These are phyloP conservation scores for Danaus chrysippus DNA, from an alignment of 2,888 invertebrate genomes.

Conservation along the genomic window DNA sequence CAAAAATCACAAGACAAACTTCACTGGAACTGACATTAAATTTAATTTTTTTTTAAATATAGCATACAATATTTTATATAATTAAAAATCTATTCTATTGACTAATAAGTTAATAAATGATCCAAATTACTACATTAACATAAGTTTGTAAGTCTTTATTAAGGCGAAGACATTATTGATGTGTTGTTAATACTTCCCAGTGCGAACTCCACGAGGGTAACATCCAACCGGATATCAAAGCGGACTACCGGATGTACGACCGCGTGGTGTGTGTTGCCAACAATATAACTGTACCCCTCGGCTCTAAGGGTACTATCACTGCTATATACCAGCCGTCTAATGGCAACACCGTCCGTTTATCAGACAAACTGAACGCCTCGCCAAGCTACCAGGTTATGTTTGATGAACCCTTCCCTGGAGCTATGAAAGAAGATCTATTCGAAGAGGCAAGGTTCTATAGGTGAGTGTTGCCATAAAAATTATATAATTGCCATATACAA, in stretches of 20 bases:
- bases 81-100: too few relatives aligned
- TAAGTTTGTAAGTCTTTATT: too few relatives aligned
- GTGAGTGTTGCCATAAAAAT: conserved; percentile 37
- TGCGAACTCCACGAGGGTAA: conserved; percentile 75
- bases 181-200: conserved; percentile 43
- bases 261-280: conserved; percentile 89
- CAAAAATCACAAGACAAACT: too few relatives aligned
- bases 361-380: conserved; percentile 75
- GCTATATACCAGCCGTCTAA: conserved; percentile 71
- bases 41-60: too few relatives aligned
- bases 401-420: conserved; percentile 86
- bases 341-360: conserved; percentile 68
- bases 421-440: conserved; percentile 57
- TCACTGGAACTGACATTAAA: too few relatives aligned
- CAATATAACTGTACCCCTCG: conserved; percentile 88
- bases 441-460: conserved; percentile 57
- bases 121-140: too few relatives aligned
- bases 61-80: too few relatives aligned
- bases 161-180: too few relatives aligned
- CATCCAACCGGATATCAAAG: conserved; percentile 82
- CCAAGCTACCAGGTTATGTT: conserved; percentile 89
- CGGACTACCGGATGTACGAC: conserved; percentile 86
- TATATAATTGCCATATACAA: not conserved
- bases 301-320: conserved; percentile 91
- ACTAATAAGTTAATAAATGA: too few relatives aligned